phyloP scores from a whole-genome alignment of 2,797 vertebrate species.

The Halcyon badia region DNA sequence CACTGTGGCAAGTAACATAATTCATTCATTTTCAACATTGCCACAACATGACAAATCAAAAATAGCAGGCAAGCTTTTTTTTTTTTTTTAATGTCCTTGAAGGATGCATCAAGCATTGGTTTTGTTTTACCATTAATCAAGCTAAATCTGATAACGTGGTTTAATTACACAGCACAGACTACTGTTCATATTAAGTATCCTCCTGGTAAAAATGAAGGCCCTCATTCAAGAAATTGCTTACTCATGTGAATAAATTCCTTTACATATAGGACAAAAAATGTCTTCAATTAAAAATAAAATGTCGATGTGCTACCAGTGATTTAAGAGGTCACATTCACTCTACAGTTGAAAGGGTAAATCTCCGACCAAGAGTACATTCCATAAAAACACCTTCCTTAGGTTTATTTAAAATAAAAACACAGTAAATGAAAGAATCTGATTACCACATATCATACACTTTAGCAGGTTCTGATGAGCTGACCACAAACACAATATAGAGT shows the following conservation, averaged over 20 bases:
- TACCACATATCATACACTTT: neutral
- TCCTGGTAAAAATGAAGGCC: conserved; percentile 48
- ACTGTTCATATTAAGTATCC: conserved; percentile 28
- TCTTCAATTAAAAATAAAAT: conserved; percentile 5
- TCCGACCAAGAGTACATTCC: neutral
- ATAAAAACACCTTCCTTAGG: neutral
- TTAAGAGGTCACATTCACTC: neutral
- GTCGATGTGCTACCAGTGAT: neutral
- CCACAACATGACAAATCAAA: conserved; percentile 43
- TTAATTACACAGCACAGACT: conserved; percentile 49
- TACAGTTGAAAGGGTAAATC: neutral
- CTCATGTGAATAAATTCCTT: conserved; percentile 47
- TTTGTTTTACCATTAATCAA: conserved; percentile 64
- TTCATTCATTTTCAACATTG: conserved; percentile 38
- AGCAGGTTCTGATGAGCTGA: neutral
- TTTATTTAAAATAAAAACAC: neutral
- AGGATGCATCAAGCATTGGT: conserved; percentile 48
- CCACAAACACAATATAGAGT: neutral
- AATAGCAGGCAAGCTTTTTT: neutral
- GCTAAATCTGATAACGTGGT: conserved; percentile 45
- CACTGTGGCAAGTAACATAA: neutral
- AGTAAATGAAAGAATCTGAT: neutral
- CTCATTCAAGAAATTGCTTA: conserved; percentile 56
- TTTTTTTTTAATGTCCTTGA: neutral
- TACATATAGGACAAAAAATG: conserved; percentile 15